Evolutionary conservation across 2,797 vertebrate species (phyloP), one percentile per base, ranked within the genome.

Genomic region (Sebastes vulpes): DNA sequence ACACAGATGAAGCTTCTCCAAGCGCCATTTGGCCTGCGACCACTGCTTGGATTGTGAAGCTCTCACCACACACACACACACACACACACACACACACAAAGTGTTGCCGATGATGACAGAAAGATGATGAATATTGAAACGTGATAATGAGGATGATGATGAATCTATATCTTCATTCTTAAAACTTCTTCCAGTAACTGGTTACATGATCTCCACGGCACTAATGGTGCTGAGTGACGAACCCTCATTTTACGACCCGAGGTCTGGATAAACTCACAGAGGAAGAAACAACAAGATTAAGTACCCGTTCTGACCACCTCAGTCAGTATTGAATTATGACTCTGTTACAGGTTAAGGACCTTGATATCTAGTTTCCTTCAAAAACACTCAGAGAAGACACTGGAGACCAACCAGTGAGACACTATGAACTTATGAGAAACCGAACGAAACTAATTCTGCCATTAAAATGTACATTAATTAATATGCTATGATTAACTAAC

Each of bases 11-110:
- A 79, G 79, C 81, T 81, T 90, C 88, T 89, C 74, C 65, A 67
- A 84, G 86, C 58, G 9, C 81, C 83, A 89, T 89, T 94, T 93
- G 89, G 85, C 89, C 70, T 68, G 64, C 5, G 9, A 88, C 83
- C 70, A 88, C 77, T 77, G 54, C 73, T 89, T 84, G 25, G 46
- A 65, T 70, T 78, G 79, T 69, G 58, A 21, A 50, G 56, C 60
- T 54, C 48, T 66, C 59, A 48, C 8, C 35, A 76, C 52, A 79
- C 72, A 77, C 25, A 56, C 18, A 29, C 14, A 53, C 23, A 75
- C 29, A 56, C 18, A 29, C 14, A 46, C 28, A 64, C 35, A 58
- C 11, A 75, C n/a, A 63, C 31, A 57, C 31, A 57, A 1, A 16
- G 14, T 28, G 57, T 31, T 28, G 14, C 9, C 4, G 18, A 25